A percentile compares a stretch with the other conserved stretches of the same genome.
phyloP scores from a whole-genome alignment of 2,888 invertebrate species.

The Nomada fabriciana region DNA sequence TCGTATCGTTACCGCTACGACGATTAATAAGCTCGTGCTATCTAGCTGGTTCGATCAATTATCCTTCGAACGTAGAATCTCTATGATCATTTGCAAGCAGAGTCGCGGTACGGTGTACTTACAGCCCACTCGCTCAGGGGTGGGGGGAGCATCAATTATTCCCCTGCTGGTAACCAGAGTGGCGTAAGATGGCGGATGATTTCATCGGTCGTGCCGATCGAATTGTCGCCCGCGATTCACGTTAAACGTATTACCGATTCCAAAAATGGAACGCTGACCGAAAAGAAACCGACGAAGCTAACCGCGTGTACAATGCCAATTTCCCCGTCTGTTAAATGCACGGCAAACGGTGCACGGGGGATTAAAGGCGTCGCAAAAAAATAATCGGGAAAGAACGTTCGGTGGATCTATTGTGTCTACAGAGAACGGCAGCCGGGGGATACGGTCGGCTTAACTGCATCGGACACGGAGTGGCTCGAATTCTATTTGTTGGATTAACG shows the following conservation, averaged over 20 bases:
- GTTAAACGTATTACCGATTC: neutral
- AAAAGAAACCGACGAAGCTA: neutral
- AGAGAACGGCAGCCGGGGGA: conserved; percentile 17
- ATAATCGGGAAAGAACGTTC: conserved; percentile 37
- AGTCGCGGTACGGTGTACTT: neutral
- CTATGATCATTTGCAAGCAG: conserved; percentile 15
- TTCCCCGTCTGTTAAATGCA: conserved; percentile 38
- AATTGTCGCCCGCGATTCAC: conserved; percentile 15
- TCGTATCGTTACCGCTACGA: neutral
- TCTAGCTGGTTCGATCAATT: conserved; percentile 6
- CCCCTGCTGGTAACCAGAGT: conserved; percentile 12
- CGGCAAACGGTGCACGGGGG: conserved; percentile 27
- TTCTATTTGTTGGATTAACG: conserved; percentile 67
- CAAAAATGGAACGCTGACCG: neutral
- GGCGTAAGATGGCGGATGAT: conserved; percentile 26
- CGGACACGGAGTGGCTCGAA: conserved; percentile 54
- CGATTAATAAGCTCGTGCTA: conserved; percentile 26
- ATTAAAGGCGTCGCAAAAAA: conserved; percentile 32
- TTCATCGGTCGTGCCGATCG: conserved; percentile 25
- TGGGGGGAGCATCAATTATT: conserved; percentile 18
- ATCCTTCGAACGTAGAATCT: conserved; percentile 3
- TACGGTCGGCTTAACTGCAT: conserved; percentile 50
- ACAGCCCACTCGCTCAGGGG: conserved; percentile 2
- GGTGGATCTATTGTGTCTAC: conserved; percentile 41
- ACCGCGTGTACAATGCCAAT: conserved; percentile 8